phyloP scores from a whole-genome alignment of 2,113 vertebrate genomes.

The Apus apus region DNA sequence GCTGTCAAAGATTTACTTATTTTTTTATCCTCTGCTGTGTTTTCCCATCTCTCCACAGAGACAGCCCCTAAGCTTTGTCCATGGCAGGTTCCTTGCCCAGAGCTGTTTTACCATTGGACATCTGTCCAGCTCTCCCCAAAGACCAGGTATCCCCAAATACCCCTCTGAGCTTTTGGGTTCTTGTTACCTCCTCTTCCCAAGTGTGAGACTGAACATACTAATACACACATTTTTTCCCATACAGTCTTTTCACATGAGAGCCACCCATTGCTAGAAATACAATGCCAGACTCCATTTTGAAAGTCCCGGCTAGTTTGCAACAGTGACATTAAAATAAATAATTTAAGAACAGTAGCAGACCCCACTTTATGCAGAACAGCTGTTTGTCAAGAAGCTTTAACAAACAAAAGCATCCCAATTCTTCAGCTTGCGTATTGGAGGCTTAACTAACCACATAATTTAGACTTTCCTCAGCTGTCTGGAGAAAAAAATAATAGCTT shows the following conservation, averaged over 20 bases:
- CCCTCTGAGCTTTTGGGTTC: background rate
- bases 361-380: background rate
- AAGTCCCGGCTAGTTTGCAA: background rate
- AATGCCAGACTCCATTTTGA: background rate
- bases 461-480: background rate
- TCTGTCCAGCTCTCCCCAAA: background rate
- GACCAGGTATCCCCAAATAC: background rate
- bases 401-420: background rate
- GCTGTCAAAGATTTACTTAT: background rate
- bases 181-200: background rate
- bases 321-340: background rate
- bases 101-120: background rate
- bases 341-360: background rate
- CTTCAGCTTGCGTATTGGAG: background rate
- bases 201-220: background rate
- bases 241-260: background rate
- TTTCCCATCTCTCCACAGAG: background rate
- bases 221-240: background rate
- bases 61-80: background rate
- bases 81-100: background rate
- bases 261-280: background rate
- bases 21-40: background rate
- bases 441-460: background rate
- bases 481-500: background rate
- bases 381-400: background rate